Percentiles rank a stretch among this genome's conserved stretches.
phyloP scores from a whole-genome alignment of 2,797 vertebrate genomes.

The Peromyscus eremicus region DNA sequence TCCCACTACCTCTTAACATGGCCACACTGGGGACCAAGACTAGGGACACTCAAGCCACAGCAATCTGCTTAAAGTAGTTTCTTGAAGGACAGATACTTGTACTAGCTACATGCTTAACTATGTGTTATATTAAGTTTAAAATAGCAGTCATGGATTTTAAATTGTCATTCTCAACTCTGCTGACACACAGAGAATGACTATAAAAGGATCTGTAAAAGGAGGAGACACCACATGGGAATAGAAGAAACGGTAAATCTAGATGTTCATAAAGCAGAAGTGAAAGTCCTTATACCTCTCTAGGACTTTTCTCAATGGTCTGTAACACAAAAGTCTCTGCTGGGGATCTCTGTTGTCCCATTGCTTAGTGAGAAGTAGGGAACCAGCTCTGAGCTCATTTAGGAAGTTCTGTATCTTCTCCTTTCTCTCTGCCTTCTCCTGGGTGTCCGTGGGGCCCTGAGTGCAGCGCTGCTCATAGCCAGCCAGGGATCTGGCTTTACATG shows the following conservation, averaged over 20 bases:
- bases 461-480: not conserved
- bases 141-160: not conserved
- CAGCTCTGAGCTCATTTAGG: not conserved
- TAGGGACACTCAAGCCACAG: not conserved
- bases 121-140: not conserved
- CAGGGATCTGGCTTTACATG: not conserved
- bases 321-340: not conserved
- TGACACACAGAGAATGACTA: not conserved
- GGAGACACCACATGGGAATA: not conserved
- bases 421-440: not conserved
- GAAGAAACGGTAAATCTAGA: not conserved
- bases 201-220: conserved; percentile 14
- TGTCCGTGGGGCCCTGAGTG: too few relatives aligned
- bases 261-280: not conserved
- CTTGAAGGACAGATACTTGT: not conserved
- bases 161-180: not conserved
- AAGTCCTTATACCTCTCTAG: not conserved
- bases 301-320: not conserved
- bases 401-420: not conserved
- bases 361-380: not conserved
- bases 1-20: not conserved
- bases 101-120: not conserved
- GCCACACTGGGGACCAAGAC: not conserved
- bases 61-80: not conserved
- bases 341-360: not conserved